Conservation (phyloP, 1,140 invertebrate genomes). For the Drosophila yakuba region DNA sequence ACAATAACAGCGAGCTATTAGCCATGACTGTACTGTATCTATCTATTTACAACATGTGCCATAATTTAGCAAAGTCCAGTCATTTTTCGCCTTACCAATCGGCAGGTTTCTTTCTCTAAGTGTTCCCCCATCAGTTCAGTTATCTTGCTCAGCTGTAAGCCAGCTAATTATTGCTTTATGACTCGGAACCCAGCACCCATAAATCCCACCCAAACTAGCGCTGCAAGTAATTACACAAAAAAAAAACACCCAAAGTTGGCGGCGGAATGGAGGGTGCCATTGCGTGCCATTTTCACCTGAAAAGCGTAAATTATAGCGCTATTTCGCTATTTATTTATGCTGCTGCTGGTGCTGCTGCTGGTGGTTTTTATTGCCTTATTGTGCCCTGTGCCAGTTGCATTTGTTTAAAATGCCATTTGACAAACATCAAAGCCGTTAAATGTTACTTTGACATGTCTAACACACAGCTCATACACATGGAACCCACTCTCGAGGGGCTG, state of each 20-base stretch:
- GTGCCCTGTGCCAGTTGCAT: conserved; percentile 47
- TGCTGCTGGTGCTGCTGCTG: not conserved
- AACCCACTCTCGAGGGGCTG: not conserved
- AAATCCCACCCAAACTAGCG: conserved; percentile 29
- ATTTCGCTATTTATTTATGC: conserved; percentile 42
- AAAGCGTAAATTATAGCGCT: conserved; percentile 56
- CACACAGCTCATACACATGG: not conserved
- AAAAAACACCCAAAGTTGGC: not conserved
- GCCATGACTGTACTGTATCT: conserved; percentile 15
- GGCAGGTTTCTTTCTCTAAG: not conserved
- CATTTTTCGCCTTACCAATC: conserved; percentile 29
- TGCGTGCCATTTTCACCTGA: conserved; percentile 62
- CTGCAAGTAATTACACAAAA: conserved; percentile 22
- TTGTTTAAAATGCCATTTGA: conserved; percentile 57
- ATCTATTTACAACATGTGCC: conserved; percentile 28
- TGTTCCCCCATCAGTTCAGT: conserved; percentile 5
- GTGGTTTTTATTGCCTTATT: conserved; percentile 21
- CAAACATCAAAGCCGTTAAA: conserved; percentile 58
- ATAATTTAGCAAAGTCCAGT: conserved; percentile 49
- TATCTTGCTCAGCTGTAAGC: conserved; percentile 33
- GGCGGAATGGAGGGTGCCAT: not conserved
- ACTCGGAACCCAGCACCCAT: conserved; percentile 23
- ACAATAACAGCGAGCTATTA: not conserved
- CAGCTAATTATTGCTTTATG: conserved; percentile 57
- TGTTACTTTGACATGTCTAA: conserved; percentile 50